Evolutionary conservation across 2,797 vertebrate species (phyloP).

Genomic region (Sorex maritimensis): DNA sequence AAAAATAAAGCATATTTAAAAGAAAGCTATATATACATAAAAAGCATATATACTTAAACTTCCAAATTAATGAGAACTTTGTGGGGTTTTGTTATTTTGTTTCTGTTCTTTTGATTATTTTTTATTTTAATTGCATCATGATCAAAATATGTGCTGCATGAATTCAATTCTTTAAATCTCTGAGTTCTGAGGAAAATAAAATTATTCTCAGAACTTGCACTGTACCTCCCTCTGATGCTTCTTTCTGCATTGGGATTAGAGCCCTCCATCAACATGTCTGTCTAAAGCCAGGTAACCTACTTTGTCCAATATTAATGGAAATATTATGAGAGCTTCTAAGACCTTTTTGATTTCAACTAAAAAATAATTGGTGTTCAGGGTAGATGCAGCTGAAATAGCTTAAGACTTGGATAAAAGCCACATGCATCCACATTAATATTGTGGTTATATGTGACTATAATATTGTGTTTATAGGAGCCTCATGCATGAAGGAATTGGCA

Average conservation of each 20-base stretch:
- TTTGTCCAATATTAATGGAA: neutral
- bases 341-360: neutral
- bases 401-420: neutral
- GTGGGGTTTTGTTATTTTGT: neutral
- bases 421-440: neutral
- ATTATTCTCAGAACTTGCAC: neutral
- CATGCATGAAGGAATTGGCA: too few species aligned
- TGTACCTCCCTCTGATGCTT: too few species aligned
- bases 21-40: too few species aligned
- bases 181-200: neutral
- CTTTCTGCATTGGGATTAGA: neutral
- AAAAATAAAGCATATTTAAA: too few species aligned
- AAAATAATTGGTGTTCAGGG: neutral
- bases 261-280: neutral
- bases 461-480: too few species aligned
- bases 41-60: neutral
- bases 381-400: neutral
- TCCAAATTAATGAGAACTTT: constrained; percentile 11
- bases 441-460: too few species aligned
- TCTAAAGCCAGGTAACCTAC: neutral
- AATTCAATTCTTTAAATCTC: constrained; percentile 6
- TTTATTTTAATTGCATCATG: constrained; percentile 1
- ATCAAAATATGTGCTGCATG: neutral
- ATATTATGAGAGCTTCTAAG: neutral
- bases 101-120: constrained; percentile 17